Conservation (phyloP, 2,113 vertebrate species). For the Phrynosoma blainvillii region DNA sequence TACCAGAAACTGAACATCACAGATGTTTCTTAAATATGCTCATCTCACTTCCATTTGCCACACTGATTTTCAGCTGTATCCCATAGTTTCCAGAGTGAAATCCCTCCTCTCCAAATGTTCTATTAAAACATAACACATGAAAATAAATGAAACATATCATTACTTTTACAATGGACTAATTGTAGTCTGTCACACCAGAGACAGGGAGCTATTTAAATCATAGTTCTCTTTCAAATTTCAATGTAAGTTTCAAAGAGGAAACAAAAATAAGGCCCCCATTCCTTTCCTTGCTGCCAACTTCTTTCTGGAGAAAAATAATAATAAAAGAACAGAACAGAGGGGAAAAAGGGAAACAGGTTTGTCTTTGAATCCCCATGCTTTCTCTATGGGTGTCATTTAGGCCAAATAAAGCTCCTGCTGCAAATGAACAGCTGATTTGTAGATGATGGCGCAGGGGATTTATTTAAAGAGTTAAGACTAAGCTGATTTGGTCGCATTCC, state of each 20-base stretch:
- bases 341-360: conserved; percentile 21
- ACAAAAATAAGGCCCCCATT: conserved; percentile 27
- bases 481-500: conserved; percentile 38
- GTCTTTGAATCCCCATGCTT: conserved; percentile 12
- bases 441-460: conserved; percentile 25
- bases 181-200: conserved; percentile 74
- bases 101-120: conserved; percentile 72
- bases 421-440: conserved; percentile 46
- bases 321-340: not conserved
- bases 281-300: conserved; percentile 47
- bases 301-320: conserved; percentile 29
- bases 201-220: conserved; percentile 66
- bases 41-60: conserved; percentile 63
- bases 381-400: conserved; percentile 1
- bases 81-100: conserved; percentile 74
- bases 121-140: conserved; percentile 76
- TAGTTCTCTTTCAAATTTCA: conserved; percentile 63
- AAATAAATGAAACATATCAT: conserved; percentile 79
- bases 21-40: conserved; percentile 59
- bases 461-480: conserved; percentile 40
- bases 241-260: conserved; percentile 47
- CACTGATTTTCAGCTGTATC: conserved; percentile 69
- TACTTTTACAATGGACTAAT: conserved; percentile 77
- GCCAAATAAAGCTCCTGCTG: conserved; percentile 11
- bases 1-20: conserved; percentile 57